Evolutionary conservation across 2,797 vertebrate genomes (phyloP), one percentile per base, ranked within the genome.

Genomic region (Carapus acus): DNA sequence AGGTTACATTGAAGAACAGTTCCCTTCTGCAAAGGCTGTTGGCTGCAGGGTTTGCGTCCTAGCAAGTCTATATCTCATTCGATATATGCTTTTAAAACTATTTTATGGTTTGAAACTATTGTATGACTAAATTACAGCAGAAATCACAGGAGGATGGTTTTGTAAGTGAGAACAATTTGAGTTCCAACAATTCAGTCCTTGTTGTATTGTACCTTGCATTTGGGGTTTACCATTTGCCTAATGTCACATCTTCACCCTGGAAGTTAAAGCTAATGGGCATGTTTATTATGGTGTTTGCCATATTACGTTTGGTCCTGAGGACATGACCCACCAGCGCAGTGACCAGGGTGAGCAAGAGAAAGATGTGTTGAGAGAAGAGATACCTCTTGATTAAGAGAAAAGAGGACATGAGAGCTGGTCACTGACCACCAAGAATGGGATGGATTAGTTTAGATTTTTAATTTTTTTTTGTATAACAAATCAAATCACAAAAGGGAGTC

Each of bases 261-360:
- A 67, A 13, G 37, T 48, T 40, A 45, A 66, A 74, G 43, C 12
- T 54, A 63, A 65, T 45, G 42, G 45, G 59, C 38, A 62, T 72
- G 78, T 69, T 85, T 73, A 80, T 81, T 71, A 64, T 20, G 43
- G 57, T 1, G 34, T 49, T 54, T 74, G 79, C 77, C 77, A 62
- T 68, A 54, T 67, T 69, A 50, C 11, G 58, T 80, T 77, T 78
- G 63, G 64, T 53, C 50, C 59, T 18, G 15, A 6, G 1, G 73
- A 78, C 58, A 18, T 22, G 50, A 69, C 50, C 58, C 61, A 63
- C 77, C 62, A 62, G 61, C 46, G 46, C 73, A 44, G 69, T 73
- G 73, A 49, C 62, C 1, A 49, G 66, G 61, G 51, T 60, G 67
- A 71, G 63, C 38, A 9, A 55, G 44, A 58, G 65, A 69, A 67